A percentile compares a stretch with the other conserved stretches of the same genome.
These are phyloP conservation scores for Hippoglossus hippoglossus DNA, from an alignment of 2,797 vertebrate genomes.

Conservation along the genomic window DNA sequence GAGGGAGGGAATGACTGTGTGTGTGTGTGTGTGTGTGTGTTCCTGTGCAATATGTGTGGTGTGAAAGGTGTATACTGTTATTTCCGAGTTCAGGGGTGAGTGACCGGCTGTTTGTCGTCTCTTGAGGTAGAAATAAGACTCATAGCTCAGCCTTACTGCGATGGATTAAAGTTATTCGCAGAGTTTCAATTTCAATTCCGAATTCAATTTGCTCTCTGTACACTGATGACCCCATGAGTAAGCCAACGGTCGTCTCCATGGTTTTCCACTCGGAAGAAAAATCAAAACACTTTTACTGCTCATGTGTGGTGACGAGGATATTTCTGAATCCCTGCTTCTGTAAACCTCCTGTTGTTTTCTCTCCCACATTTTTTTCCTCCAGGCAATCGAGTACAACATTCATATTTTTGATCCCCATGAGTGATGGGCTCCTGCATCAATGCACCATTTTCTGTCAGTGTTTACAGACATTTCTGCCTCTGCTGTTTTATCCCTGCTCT, in stretches of 20 bases:
- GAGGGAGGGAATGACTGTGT: background rate
- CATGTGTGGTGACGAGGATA: background rate
- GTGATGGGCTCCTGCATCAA: no score
- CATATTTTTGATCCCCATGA: no score
- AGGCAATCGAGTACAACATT: no score
- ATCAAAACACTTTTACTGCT: background rate
- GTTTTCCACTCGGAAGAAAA: background rate
- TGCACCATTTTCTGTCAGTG: no score
- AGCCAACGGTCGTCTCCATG: background rate
- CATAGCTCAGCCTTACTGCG: slow-evolving; percentile 8
- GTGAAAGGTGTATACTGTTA: no score
- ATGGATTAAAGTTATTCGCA: slow-evolving; percentile 26
- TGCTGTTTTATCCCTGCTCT: no score
- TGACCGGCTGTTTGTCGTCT: background rate
- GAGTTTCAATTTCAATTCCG: slow-evolving; percentile 1
- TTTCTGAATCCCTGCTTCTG: background rate
- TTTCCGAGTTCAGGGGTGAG: background rate
- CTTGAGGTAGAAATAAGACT: background rate
- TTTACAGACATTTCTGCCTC: no score
- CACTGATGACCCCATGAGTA: background rate
- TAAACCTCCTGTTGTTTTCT: background rate
- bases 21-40: slow-evolving; percentile 21
- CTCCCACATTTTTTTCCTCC: no score
- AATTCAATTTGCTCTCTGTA: slow-evolving; percentile 9
- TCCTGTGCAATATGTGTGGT: background rate